Base-by-base conservation (phyloP, 2,113 vertebrate species). In the Cryptomyrus ogoouensis region DNA sequence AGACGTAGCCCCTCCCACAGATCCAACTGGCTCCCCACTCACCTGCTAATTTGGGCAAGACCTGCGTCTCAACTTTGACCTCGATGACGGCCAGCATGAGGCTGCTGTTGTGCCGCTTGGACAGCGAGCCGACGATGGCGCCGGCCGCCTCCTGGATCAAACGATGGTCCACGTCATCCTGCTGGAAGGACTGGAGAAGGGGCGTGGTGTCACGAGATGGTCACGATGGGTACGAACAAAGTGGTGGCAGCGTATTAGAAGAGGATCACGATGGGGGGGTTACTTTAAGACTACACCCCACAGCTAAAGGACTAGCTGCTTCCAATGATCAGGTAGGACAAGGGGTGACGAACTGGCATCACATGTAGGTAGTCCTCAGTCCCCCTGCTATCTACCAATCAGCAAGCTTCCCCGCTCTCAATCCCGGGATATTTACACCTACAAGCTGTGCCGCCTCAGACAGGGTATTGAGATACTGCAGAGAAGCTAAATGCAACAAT, bases 81-180 rank as follows among this genome's bases (percentile, higher is more conserved):
- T 99, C 98, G 3, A 96, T 95, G 90, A 99, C 94, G 0, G 98
- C 97, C 90, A 97, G 91, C 94, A 99, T 96, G 85, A 98, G 88
- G 0, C 97, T 97, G 95, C 97, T 97, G 95, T 99, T 99, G 39
- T 96, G 97, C 39, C 95, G 93, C 93, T 97, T 97, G 4, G 97
- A 97, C 91, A 99, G 95, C 1, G 97, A 95, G 0, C 93, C 92
- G n/a, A 98, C 97, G 35, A 99, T 95, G 89, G 94, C 94, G 0
- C 96, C 96, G 15, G 97, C 97, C 0, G 96, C 97, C 0, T 95
- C 96, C 93, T 98, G 97, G 92, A 99, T 97, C 83, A 97, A 94
- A 35, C 93, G 95, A 3, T 95, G 95, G 50, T 97, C 97, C 9
- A 94, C 94, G 17, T 94, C 94, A 91, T 97, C 96, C 91, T 94